phyloP scores from a whole-genome alignment of 2,888 invertebrate species.

The Muscina levida region DNA sequence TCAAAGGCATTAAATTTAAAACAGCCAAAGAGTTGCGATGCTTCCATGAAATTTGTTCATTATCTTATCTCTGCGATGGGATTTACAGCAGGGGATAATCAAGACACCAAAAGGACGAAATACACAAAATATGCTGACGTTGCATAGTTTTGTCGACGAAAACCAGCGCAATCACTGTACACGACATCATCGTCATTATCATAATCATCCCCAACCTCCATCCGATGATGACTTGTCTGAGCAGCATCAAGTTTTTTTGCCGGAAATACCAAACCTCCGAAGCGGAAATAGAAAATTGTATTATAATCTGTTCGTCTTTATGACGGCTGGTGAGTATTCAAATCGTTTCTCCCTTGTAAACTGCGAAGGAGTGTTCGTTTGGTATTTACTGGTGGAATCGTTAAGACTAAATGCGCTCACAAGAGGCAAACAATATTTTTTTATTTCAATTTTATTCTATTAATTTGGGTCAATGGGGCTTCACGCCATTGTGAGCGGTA shows the following conservation, averaged over 20 bases:
- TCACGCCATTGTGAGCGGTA: conserved; percentile 25
- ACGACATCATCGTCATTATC: conserved; percentile 27
- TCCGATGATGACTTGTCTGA: conserved; percentile 11
- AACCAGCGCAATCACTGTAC: not conserved
- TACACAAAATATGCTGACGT: conserved; percentile 36
- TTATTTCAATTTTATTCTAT: conserved; percentile 33
- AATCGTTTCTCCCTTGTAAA: conserved; percentile 2
- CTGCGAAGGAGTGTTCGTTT: conserved; percentile 8
- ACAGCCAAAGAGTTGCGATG: not conserved
- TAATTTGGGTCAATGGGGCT: conserved; percentile 49
- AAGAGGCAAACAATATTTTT: conserved; percentile 28
- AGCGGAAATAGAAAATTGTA: conserved; percentile 53
- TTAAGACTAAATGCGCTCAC: conserved; percentile 37
- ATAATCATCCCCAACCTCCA: conserved; percentile 26
- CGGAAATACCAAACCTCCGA: conserved; percentile 43
- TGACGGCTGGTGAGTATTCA: not conserved
- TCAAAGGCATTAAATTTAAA: too few species aligned
- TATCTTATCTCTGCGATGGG: conserved; percentile 24
- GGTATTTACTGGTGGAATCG: conserved; percentile 18
- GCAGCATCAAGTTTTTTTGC: conserved; percentile 25
- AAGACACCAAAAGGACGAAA: conserved; percentile 8
- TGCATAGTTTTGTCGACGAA: conserved; percentile 24
- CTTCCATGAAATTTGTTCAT: conserved; percentile 14
- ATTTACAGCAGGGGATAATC: conserved; percentile 35
- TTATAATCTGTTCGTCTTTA: conserved; percentile 13